These are phyloP conservation scores for Gambusia affinis DNA, from an alignment of 2,113 vertebrate genomes.

Conservation along the genomic window DNA sequence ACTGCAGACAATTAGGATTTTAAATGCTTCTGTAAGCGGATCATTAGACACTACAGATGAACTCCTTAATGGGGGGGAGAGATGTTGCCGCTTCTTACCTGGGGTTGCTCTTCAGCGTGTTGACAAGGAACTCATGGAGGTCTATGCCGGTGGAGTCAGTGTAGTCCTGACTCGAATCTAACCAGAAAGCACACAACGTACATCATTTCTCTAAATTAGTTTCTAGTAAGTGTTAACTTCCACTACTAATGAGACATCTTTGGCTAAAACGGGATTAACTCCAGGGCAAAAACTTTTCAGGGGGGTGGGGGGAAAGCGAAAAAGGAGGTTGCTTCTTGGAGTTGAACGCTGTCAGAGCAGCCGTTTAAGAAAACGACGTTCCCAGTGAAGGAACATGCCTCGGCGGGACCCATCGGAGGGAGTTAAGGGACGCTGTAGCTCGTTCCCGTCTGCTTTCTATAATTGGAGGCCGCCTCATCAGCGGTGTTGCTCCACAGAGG, in stretches of 20 bases:
- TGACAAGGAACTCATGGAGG: slow-evolving; percentile 98
- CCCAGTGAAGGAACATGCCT: slow-evolving; percentile 11
- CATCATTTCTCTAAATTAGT: neutral
- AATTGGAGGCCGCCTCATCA: slow-evolving; percentile 70
- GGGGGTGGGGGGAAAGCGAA: too few relatives aligned
- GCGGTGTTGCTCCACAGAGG: slow-evolving; percentile 63
- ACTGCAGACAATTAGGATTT: neutral
- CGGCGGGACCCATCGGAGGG: slow-evolving; percentile 23
- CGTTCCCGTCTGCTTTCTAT: slow-evolving; percentile 55
- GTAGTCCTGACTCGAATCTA: slow-evolving; percentile 98
- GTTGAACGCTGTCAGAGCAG: slow-evolving; percentile 2
- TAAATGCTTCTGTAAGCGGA: neutral
- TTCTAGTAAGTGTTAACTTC: neutral
- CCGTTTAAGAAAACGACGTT: slow-evolving; percentile 22
- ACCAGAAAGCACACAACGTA: neutral
- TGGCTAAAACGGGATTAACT: neutral
- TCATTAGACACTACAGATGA: neutral
- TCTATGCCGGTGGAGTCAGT: slow-evolving; percentile 98
- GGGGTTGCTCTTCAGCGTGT: slow-evolving; percentile 97
- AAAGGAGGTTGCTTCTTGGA: neutral
- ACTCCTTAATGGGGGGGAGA: neutral
- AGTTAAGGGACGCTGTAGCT: slow-evolving; percentile 12
- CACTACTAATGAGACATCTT: neutral
- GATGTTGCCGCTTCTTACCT: slow-evolving; percentile 75
- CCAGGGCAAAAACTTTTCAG: neutral